A percentile compares a stretch with the other conserved stretches of the same genome.
phyloP scores from a whole-genome alignment of 2,113 vertebrate species.

The Oncorhynchus clarkii region DNA sequence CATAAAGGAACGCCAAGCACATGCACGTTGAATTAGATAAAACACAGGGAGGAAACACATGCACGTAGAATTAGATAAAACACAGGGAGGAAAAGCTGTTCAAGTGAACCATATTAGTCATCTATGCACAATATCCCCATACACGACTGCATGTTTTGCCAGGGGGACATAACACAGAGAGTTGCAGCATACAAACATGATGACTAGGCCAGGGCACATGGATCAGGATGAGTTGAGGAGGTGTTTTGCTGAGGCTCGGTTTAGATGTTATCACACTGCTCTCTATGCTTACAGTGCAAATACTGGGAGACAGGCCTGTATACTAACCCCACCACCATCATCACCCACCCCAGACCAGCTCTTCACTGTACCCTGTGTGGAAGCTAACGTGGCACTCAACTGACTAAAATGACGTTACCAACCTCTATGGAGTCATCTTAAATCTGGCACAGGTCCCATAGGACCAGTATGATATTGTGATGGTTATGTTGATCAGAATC shows the following conservation, averaged over 20 bases:
- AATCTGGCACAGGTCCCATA: neutral
- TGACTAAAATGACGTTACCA: slow-evolving; percentile 7
- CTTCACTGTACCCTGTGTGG: slow-evolving; percentile 1
- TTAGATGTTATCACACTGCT: slow-evolving; percentile 73
- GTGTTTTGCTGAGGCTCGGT: slow-evolving; percentile 65
- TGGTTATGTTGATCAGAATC: neutral
- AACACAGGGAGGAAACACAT: too few species aligned
- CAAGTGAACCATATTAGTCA: neutral
- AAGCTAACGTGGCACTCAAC: neutral
- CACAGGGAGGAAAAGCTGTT: too few species aligned
- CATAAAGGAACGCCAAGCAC: too few species aligned
- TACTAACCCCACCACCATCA: slow-evolving; percentile 20
- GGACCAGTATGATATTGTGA: neutral
- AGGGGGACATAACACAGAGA: neutral
- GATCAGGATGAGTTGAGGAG: neutral
- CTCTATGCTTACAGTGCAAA: slow-evolving; percentile 77
- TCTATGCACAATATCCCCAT: neutral
- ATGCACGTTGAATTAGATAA: too few species aligned
- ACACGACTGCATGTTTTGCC: neutral
- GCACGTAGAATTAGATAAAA: too few species aligned
- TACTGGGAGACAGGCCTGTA: slow-evolving; percentile 60
- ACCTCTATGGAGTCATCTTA: neutral
- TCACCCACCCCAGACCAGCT: slow-evolving; percentile 17
- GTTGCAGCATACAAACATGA: neutral
- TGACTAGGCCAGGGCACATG: neutral